Percentiles rank a stretch among this genome's conserved stretches.
These are phyloP conservation scores for Drosophila quinaria DNA, from an alignment of 2,888 invertebrate genomes.

Conservation along the genomic window DNA sequence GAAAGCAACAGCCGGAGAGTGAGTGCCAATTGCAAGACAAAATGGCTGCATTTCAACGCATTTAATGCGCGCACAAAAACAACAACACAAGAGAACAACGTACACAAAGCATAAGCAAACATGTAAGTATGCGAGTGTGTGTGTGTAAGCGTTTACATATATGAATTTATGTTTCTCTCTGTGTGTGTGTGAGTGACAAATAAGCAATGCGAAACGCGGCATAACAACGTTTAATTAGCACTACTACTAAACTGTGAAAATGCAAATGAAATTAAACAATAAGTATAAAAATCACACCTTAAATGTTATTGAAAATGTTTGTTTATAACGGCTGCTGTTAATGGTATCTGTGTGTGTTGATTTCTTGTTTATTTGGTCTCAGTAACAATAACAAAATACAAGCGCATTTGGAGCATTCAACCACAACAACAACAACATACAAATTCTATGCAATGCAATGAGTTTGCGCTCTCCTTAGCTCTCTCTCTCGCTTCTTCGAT, in stretches of 20 bases:
- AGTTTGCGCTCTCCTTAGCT: conserved; percentile 60
- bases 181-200: conserved; percentile 13
- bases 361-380: conserved; percentile 34
- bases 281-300: conserved; percentile 21
- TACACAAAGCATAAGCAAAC: conserved; percentile 66
- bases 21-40: conserved; percentile 66
- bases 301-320: conserved; percentile 24
- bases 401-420: conserved; percentile 32
- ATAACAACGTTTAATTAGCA: conserved; percentile 56
- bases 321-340: conserved; percentile 33
- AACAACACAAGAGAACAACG: conserved; percentile 59
- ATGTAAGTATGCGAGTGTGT: conserved; percentile 53
- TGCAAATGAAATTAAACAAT: conserved; percentile 19
- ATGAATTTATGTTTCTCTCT: conserved; percentile 12
- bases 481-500: conserved; percentile 20
- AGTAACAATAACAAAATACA: conserved; percentile 47
- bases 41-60: conserved; percentile 78
- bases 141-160: conserved; percentile 19
- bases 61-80: conserved; percentile 65
- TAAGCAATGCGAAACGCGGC: conserved; percentile 34
- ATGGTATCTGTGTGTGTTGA: conserved; percentile 9
- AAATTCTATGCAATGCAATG: conserved; percentile 61
- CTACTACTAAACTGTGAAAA: conserved; percentile 31
- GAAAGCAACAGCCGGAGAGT: conserved; percentile 36
- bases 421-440: conserved; percentile 34